Evolutionary conservation across 2,888 invertebrate genomes (phyloP), one percentile per base, ranked within the genome.

Genomic region (Therioaphis trifolii): DNA sequence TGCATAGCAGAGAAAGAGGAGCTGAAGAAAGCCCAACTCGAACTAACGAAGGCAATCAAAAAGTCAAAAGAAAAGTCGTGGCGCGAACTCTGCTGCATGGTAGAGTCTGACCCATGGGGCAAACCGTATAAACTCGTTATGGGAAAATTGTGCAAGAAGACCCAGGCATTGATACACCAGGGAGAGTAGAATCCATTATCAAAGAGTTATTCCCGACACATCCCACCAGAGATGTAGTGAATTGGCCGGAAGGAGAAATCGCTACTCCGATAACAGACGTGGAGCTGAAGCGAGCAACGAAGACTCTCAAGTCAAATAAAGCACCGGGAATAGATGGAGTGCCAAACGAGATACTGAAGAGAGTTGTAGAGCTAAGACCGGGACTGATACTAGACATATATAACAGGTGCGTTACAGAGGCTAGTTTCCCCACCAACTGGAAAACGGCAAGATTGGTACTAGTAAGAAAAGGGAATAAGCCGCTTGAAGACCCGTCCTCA

Each of bases 291-390:
- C 63, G 15, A 29, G 63, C 27, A 29, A 5, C 63, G 29, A 63
- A 29, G 5, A 4, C 63, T 4, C 27, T 63, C 4, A 63, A 29
- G 15, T 0, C 15, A 29, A 29, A 63, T 15, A 63, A 29, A 29
- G 63, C 29, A 15, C 63, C 63, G 4, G 63, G 63, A 63, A 29
- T 29, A 63, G 63, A 63, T 29, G 63, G 29, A 15, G 63, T 63
- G 1, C 29, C 29, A 14, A 63, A 63, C 15, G 63, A 27, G 3
- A 29, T 63, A 14, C 29, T 63, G 0, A 63, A 63, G 46, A 63
- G 3, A 29, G 15, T 63, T 29, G 15, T 29, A 4, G 9, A 63
- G 0, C 15, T 29, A 63, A 63, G 15, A 4, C 63, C 15, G 0
- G 29, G 27, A 29, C 4, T 29, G 2, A 14, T 63, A 2, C 15